A percentile compares a stretch with the other conserved stretches of the same genome.
These are phyloP conservation scores for Wasmannia auropunctata DNA, from an alignment of 1,140 invertebrate genomes.

Conservation along the genomic window DNA sequence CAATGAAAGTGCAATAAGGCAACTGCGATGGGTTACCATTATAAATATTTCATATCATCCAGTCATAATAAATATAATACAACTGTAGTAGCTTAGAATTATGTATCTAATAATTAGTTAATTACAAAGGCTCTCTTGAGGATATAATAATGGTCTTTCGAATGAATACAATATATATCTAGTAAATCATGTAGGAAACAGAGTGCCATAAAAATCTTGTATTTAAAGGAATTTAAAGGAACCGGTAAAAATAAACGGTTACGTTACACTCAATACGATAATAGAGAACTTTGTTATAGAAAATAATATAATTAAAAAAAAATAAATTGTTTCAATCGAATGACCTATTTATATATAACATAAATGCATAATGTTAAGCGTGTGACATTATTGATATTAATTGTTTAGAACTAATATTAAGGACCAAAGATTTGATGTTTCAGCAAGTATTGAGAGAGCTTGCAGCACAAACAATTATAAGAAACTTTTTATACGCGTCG, in stretches of 20 bases:
- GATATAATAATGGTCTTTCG: slow-evolving; percentile 54
- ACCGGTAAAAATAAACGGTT: not conserved
- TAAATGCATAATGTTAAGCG: slow-evolving; percentile 72
- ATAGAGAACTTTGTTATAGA: slow-evolving; percentile 32
- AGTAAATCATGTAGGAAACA: slow-evolving; percentile 54
- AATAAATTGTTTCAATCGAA: slow-evolving; percentile 57
- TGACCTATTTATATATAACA: slow-evolving; percentile 70
- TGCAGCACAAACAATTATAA: slow-evolving; percentile 71
- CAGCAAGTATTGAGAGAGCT: slow-evolving; percentile 75
- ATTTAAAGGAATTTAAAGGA: slow-evolving; percentile 33
- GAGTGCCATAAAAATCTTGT: slow-evolving; percentile 71
- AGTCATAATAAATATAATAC: slow-evolving; percentile 76
- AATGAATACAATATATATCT: slow-evolving; percentile 57
- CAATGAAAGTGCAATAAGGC: slow-evolving; percentile 81
- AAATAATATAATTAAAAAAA: slow-evolving; percentile 55
- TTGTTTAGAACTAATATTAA: slow-evolving; percentile 80
- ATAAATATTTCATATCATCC: slow-evolving; percentile 78
- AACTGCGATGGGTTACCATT: slow-evolving; percentile 80
- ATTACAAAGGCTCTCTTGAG: slow-evolving; percentile 64
- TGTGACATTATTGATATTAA: slow-evolving; percentile 66
- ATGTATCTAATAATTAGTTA: slow-evolving; percentile 52
- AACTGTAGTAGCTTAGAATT: slow-evolving; percentile 36
- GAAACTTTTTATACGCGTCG: slow-evolving; percentile 70
- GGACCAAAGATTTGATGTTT: slow-evolving; percentile 84
- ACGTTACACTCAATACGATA: slow-evolving; percentile 14